phyloP scores from a whole-genome alignment of 2,888 invertebrate genomes.

The Ceramica pisi region DNA sequence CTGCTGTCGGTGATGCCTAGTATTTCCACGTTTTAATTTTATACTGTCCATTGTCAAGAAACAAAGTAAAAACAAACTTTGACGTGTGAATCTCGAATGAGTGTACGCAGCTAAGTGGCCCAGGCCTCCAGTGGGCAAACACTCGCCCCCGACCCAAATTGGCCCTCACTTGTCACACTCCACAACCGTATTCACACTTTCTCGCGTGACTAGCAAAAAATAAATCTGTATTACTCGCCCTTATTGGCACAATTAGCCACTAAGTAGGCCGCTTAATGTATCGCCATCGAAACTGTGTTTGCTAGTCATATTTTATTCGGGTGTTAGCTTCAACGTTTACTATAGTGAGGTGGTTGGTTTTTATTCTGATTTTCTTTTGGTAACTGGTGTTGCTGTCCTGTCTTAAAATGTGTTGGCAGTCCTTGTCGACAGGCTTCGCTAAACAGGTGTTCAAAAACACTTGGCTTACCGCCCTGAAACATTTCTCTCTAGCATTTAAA shows the following conservation, averaged over 20 bases:
- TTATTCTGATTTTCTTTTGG: constrained; percentile 4
- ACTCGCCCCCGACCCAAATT: constrained; percentile 80
- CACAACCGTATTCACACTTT: constrained; percentile 69
- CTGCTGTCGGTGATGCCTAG: not conserved
- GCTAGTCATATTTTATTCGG: constrained; percentile 49
- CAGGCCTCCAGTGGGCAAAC: constrained; percentile 75
- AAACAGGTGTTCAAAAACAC: not conserved
- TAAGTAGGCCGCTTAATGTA: constrained; percentile 60
- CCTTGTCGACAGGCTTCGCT: not conserved
- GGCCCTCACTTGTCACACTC: constrained; percentile 79
- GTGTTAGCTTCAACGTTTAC: constrained; percentile 34
- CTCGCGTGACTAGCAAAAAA: constrained; percentile 80
- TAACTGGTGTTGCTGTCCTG: not conserved
- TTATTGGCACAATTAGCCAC: constrained; percentile 75
- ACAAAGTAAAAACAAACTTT: constrained; percentile 22
- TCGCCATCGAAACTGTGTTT: constrained; percentile 57
- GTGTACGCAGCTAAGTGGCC: constrained; percentile 56
- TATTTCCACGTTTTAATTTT: not conserved
- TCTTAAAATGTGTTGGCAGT: not conserved
- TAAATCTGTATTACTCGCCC: constrained; percentile 73
- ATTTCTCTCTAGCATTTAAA: not conserved
- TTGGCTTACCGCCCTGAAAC: not conserved
- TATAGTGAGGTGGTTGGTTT: constrained; percentile 1
- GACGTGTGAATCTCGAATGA: constrained; percentile 31
- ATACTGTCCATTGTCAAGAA: not conserved